phyloP scores from a whole-genome alignment of 2,113 vertebrate genomes.

The Gymnorhina tibicen region DNA sequence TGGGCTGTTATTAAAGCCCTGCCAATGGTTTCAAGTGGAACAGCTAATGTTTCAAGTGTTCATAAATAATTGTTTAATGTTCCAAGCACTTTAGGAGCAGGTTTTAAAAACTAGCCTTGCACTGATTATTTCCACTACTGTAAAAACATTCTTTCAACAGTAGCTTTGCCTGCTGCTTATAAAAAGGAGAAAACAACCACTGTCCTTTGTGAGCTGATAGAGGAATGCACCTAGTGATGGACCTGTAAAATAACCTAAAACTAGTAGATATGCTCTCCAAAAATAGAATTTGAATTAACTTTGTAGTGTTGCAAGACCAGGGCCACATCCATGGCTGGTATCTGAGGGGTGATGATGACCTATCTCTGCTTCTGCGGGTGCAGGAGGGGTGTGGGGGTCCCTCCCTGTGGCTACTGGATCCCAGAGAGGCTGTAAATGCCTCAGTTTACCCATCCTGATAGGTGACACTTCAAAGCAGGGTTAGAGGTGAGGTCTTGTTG shows the following conservation, averaged over 20 bases:
- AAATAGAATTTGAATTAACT: background rate
- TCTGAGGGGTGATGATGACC: background rate
- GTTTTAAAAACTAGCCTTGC: constrained; percentile 54
- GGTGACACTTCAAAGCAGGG: background rate
- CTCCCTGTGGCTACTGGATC: background rate
- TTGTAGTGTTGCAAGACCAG: background rate
- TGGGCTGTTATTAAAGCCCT: constrained; percentile 54
- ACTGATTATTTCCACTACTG: constrained; percentile 44
- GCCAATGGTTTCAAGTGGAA: constrained; percentile 64
- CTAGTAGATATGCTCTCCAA: background rate
- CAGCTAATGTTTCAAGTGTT: constrained; percentile 66
- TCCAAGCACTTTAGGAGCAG: constrained; percentile 59
- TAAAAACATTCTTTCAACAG: constrained; percentile 19
- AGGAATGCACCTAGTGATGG: background rate
- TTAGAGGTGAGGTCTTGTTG: background rate
- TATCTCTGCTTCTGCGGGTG: rapidly evolving
- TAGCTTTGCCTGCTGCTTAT: background rate
- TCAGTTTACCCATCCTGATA: background rate
- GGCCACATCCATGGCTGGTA: too few species aligned
- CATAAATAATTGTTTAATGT: constrained; percentile 70
- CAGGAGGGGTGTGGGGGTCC: background rate
- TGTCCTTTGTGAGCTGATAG: background rate
- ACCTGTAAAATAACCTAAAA: background rate
- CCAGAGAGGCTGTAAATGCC: background rate
- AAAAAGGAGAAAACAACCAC: background rate